phyloP scores from a whole-genome alignment of 2,888 invertebrate species.

The Parthenolecanium corni region DNA sequence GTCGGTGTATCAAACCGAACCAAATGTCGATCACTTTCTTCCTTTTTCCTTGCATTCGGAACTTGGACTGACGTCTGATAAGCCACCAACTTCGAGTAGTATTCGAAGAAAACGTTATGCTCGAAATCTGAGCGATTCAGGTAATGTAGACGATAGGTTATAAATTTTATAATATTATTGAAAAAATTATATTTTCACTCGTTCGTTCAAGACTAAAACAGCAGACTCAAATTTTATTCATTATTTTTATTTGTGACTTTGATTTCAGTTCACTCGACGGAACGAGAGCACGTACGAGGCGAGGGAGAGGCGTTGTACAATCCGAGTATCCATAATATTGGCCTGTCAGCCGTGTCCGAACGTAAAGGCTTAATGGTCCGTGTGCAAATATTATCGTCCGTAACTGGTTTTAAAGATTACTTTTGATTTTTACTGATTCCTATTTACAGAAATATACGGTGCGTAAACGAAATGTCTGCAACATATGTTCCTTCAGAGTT shows the following conservation, averaged over 20 bases:
- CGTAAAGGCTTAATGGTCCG: slow-evolving; percentile 20
- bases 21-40: slow-evolving; percentile 3
- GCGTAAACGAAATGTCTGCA: slow-evolving; percentile 13
- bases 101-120: slow-evolving; percentile 9
- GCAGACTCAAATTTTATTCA: no score
- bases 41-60: slow-evolving; percentile 2
- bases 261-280: slow-evolving; percentile 27
- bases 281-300: slow-evolving; percentile 41
- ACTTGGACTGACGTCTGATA: not conserved
- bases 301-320: slow-evolving; percentile 40
- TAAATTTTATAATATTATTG: no score
- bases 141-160: not conserved
- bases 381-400: not conserved
- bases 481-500: slow-evolving; percentile 14
- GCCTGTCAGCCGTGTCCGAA: slow-evolving; percentile 1
- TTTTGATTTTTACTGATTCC: not conserved
- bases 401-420: not conserved
- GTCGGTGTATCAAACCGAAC: not conserved
- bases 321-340: slow-evolving; percentile 5
- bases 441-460: slow-evolving; percentile 20
- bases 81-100: slow-evolving; percentile 11
- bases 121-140: slow-evolving; percentile 10
- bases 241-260: not conserved
- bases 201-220: no score
- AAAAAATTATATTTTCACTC: no score